A percentile compares a stretch with the other conserved stretches of the same genome.
Evolutionary conservation across 2,113 vertebrate genomes (phyloP).

Genomic region (Excalfactoria chinensis): DNA sequence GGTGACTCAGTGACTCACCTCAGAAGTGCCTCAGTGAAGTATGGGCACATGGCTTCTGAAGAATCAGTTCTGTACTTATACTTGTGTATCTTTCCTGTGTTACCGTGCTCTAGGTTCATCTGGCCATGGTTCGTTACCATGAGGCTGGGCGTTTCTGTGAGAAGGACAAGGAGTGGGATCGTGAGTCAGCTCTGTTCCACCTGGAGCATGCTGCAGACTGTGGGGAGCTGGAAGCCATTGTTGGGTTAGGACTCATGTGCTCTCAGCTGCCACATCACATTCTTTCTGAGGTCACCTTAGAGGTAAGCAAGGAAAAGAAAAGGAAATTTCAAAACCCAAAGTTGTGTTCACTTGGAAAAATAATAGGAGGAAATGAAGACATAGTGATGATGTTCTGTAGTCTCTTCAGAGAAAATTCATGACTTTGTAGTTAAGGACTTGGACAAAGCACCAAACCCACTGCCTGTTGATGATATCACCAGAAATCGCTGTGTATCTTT

Average conservation of each 20-base stretch:
- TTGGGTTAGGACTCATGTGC: conserved; percentile 89
- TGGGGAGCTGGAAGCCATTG: conserved; percentile 95
- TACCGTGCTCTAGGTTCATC: conserved; percentile 85
- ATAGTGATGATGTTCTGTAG: neutral
- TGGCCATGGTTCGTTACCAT: conserved; percentile 96
- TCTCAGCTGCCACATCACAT: conserved; percentile 94
- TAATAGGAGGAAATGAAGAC: neutral
- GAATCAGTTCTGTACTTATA: neutral
- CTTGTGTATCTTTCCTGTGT: neutral
- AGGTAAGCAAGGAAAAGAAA: conserved; percentile 77
- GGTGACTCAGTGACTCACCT: too few relatives aligned
- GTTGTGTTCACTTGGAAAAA: neutral
- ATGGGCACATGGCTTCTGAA: neutral
- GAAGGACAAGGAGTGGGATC: conserved; percentile 91
- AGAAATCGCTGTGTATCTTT: neutral
- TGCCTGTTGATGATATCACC: neutral
- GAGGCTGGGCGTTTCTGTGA: conserved; percentile 93
- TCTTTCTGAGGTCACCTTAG: conserved; percentile 84
- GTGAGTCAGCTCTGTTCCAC: conserved; percentile 89
- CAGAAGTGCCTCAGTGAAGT: neutral
- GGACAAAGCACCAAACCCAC: neutral
- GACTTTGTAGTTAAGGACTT: neutral
- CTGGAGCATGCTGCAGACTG: conserved; percentile 91
- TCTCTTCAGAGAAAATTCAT: neutral
- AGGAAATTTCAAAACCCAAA: neutral